Conservation (phyloP, 2,113 vertebrate species). For the Megaleporinus macrocephalus region DNA sequence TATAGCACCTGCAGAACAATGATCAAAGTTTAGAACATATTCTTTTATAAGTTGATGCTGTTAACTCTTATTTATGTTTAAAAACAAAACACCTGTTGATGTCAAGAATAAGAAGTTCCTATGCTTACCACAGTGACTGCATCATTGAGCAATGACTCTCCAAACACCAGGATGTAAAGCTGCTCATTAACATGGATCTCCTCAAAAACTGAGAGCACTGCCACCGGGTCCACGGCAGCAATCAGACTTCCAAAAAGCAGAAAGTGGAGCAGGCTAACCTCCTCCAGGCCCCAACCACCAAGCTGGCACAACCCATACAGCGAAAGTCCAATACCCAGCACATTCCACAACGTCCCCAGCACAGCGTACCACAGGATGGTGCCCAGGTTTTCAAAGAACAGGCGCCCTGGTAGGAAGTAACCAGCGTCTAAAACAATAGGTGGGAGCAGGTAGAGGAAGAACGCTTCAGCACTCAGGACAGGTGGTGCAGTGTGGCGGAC, state of each 20-base stretch:
- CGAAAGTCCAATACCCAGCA: slow-evolving; percentile 86
- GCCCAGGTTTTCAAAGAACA: slow-evolving; percentile 94
- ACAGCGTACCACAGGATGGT: slow-evolving; percentile 94
- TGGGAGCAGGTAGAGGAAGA: slow-evolving; percentile 94
- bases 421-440: slow-evolving; percentile 96
- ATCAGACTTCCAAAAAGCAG: slow-evolving; percentile 93
- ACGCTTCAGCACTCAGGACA: slow-evolving; percentile 82
- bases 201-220: slow-evolving; percentile 93
- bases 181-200: slow-evolving; percentile 98
- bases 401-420: slow-evolving; percentile 90
- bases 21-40: neutral
- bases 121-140: slow-evolving; percentile 91
- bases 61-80: neutral
- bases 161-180: slow-evolving; percentile 92
- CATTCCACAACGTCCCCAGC: slow-evolving; percentile 93
- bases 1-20: slow-evolving; percentile 85
- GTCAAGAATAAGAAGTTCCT: neutral
- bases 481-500: slow-evolving; percentile 75
- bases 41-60: neutral
- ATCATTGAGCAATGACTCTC: slow-evolving; percentile 94
- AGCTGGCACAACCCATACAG: slow-evolving; percentile 85
- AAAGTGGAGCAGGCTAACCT: slow-evolving; percentile 85
- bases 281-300: slow-evolving; percentile 73
- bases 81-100: neutral
- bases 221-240: slow-evolving; percentile 93